Percentiles rank a stretch among this genome's conserved stretches.
These are phyloP conservation scores for Frieseomelitta varia DNA, from an alignment of 1,140 invertebrate genomes.

Conservation along the genomic window DNA sequence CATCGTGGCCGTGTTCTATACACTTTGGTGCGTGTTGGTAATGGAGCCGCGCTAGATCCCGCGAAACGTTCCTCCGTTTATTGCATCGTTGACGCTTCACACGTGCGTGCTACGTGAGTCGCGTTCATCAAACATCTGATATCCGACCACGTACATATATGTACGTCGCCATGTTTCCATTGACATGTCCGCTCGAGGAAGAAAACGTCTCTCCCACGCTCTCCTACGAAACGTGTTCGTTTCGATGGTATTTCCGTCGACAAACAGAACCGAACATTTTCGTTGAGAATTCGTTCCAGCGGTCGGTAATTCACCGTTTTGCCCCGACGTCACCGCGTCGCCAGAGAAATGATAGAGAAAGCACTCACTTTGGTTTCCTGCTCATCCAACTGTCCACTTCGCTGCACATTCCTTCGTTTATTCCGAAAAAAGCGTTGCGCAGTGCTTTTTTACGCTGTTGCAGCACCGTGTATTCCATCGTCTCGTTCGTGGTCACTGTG, in stretches of 20 bases:
- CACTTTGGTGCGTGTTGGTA: background rate
- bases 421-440: background rate
- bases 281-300: background rate
- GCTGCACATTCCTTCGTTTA: accelerated
- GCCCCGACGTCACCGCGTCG: background rate
- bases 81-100: background rate
- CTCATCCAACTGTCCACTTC: conserved; percentile 53
- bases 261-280: background rate
- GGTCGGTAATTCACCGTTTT: background rate
- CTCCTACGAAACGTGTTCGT: background rate
- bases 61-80: background rate
- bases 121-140: conserved; percentile 9
- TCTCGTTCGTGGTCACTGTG: background rate
- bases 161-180: background rate
- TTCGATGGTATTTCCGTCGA: background rate
- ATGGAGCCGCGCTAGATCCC: background rate
- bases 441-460: background rate
- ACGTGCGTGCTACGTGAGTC: background rate
- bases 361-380: conserved; percentile 60
- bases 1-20: background rate
- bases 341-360: conserved; percentile 20
- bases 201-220: background rate
- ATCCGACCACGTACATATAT: background rate
- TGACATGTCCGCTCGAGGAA: background rate
- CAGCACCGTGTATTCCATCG: background rate